phyloP scores from a whole-genome alignment of 2,797 vertebrate species.

The Tympanoctomys barrerae region DNA sequence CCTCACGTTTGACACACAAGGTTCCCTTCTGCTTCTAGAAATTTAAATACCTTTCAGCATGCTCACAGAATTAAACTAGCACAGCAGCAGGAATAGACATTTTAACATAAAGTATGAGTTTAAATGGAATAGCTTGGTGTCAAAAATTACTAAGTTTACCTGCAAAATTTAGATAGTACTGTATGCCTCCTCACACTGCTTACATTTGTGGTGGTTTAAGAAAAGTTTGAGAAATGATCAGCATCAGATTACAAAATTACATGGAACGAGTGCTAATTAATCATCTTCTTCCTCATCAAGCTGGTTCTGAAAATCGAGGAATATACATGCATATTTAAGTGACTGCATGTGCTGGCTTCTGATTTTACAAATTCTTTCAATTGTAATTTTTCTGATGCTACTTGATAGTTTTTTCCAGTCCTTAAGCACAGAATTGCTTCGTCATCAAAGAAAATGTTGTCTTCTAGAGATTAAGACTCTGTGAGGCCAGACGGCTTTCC shows the following conservation, averaged over 20 bases:
- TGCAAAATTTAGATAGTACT: slow-evolving; percentile 5
- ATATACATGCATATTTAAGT: background rate
- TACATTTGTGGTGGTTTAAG: background rate
- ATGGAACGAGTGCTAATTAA: background rate
- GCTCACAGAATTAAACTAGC: background rate
- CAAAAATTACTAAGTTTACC: slow-evolving; percentile 27
- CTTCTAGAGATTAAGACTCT: background rate
- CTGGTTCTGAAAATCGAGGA: background rate
- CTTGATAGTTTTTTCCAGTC: slow-evolving; percentile 39
- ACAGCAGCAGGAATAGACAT: background rate
- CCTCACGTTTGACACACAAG: background rate
- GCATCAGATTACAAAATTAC: background rate
- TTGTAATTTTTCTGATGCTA: slow-evolving; percentile 30
- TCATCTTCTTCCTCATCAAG: background rate
- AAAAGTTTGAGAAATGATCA: slow-evolving; percentile 16
- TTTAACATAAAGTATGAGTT: background rate
- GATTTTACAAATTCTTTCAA: slow-evolving; percentile 31
- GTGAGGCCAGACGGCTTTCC: slow-evolving; percentile 58
- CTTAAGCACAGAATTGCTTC: slow-evolving; percentile 33
- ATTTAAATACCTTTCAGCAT: background rate
- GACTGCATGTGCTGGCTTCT: background rate
- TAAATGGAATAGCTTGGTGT: slow-evolving; percentile 1
- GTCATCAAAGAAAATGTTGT: slow-evolving; percentile 51
- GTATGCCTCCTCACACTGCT: background rate
- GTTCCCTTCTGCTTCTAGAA: background rate